A percentile compares a stretch with the other conserved stretches of the same genome.
Evolutionary conservation across 2,797 vertebrate genomes (phyloP).

Genomic region (Hemitrygon akajei): DNA sequence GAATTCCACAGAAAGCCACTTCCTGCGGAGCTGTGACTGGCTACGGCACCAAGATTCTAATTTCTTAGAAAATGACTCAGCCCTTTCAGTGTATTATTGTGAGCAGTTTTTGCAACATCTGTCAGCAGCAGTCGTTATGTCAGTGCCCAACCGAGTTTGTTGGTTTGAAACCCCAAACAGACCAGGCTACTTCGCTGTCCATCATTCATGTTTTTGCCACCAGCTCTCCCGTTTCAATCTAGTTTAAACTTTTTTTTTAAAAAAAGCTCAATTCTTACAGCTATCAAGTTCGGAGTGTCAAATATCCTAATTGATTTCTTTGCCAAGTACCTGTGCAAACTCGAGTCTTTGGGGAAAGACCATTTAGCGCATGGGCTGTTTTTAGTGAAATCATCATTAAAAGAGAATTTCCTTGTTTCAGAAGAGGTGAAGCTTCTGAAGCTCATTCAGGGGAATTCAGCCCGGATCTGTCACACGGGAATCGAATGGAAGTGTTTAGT

Average conservation of each 20-base stretch:
- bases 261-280: not conserved
- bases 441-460: not conserved
- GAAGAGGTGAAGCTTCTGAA: not conserved
- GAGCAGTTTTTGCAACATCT: not conserved
- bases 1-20: constrained; percentile 26
- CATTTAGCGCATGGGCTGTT: not conserved
- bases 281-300: not conserved
- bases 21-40: not conserved
- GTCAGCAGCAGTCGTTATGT: not conserved
- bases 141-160: not conserved
- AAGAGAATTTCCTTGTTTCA: not conserved
- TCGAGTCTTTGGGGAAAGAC: not conserved
- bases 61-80: constrained; percentile 39
- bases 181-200: not conserved
- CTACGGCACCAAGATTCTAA: not conserved
- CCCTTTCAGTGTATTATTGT: not conserved
- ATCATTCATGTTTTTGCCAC: not conserved
- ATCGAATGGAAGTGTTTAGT: too few relatives aligned
- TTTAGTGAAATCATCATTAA: too few relatives aligned
- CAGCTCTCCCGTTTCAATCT: not conserved
- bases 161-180: not conserved
- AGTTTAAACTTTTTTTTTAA: not conserved
- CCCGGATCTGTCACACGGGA: not conserved
- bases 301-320: not conserved
- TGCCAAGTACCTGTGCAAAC: not conserved